Conservation (phyloP, 1,140 invertebrate species). For the Drosophila orosa region DNA sequence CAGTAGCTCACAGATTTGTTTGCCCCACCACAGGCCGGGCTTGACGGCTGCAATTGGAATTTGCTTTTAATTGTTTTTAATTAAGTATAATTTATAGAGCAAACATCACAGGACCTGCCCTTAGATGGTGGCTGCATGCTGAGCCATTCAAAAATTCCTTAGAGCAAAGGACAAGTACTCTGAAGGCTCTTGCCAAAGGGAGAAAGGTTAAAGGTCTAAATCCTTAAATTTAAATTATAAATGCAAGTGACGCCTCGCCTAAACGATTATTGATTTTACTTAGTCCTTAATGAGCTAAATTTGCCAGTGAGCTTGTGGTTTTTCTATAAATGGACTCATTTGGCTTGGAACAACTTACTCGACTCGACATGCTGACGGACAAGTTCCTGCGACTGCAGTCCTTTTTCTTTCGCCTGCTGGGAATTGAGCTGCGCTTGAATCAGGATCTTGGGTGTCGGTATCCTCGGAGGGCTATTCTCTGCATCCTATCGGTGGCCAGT, state of each 20-base stretch:
- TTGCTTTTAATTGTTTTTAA: conserved; percentile 83
- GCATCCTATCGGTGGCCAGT: conserved; percentile 31
- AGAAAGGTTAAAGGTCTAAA: neutral
- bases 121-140: conserved; percentile 36
- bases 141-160: conserved; percentile 36
- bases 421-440: conserved; percentile 31
- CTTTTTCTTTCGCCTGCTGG: conserved; percentile 43
- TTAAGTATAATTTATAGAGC: conserved; percentile 79
- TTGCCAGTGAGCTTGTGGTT: neutral
- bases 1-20: conserved; percentile 50
- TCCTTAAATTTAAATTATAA: conserved; percentile 27
- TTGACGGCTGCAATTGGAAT: conserved; percentile 50
- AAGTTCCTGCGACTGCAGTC: conserved; percentile 51
- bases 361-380: conserved; percentile 47
- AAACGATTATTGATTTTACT: conserved; percentile 39
- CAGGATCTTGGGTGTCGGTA: neutral
- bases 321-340: conserved; percentile 12
- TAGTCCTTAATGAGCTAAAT: conserved; percentile 18
- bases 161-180: neutral
- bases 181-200: neutral
- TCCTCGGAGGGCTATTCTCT: conserved; percentile 17
- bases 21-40: conserved; percentile 40
- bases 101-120: conserved; percentile 57
- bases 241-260: neutral
- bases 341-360: neutral